Evolutionary conservation across 2,888 invertebrate genomes (phyloP).

Genomic region (Spatulosminthurus flaviceps): DNA sequence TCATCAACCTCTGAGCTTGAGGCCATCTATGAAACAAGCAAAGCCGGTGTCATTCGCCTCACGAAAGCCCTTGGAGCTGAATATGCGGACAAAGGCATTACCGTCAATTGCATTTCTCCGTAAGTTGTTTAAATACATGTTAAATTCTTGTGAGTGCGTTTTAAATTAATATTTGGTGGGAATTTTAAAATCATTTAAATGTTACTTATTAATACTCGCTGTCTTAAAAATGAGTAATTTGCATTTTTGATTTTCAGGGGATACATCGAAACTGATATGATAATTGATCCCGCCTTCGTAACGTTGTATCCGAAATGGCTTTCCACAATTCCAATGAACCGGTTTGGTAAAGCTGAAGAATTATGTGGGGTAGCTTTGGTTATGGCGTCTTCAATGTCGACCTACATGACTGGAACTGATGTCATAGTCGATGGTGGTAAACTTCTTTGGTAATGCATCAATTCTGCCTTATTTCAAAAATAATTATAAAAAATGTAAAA

Average conservation of each 20-base stretch:
- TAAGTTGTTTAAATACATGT: too few species aligned
- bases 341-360: slow-evolving; percentile 56
- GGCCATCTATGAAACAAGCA: slow-evolving; percentile 45
- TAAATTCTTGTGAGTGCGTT: too few species aligned
- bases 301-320: slow-evolving; percentile 58
- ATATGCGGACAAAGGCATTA: slow-evolving; percentile 57
- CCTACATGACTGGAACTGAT: slow-evolving; percentile 57
- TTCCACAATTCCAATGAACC: slow-evolving; percentile 52
- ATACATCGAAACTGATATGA: slow-evolving; percentile 57
- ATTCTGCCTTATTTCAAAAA: too few species aligned
- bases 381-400: slow-evolving; percentile 55
- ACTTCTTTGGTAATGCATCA: slow-evolving; percentile 49
- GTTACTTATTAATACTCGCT: too few species aligned
- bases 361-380: slow-evolving; percentile 55
- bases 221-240: too few species aligned
- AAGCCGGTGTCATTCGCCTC: slow-evolving; percentile 58
- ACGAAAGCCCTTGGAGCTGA: slow-evolving; percentile 60
- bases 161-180: too few species aligned
- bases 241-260: slow-evolving; percentile 53
- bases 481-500: too few species aligned
- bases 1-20: slow-evolving; percentile 55
- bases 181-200: not conserved
- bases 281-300: slow-evolving; percentile 47
- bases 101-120: slow-evolving; percentile 61
- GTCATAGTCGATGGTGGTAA: slow-evolving; percentile 59